Evolutionary conservation across 2,113 vertebrate genomes (phyloP).

Genomic region (Kryptolebias marmoratus): DNA sequence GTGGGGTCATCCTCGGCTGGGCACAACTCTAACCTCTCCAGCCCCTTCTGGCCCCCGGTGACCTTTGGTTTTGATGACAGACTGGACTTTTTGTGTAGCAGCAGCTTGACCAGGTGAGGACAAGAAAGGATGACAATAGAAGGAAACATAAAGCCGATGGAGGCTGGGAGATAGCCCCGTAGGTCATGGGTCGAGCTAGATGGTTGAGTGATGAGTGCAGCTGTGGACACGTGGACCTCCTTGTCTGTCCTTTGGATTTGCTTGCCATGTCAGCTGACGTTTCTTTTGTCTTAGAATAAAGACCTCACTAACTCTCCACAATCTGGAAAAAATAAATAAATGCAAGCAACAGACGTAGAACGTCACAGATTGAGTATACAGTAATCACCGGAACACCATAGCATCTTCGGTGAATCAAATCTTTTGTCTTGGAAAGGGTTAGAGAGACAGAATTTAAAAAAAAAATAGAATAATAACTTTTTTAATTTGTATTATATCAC

Average conservation of each 20-base stretch:
- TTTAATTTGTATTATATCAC: too few species aligned
- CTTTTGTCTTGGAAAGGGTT: neutral
- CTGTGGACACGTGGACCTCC: conserved; percentile 70
- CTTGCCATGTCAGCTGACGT: conserved; percentile 71
- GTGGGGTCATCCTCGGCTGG: conserved; percentile 57
- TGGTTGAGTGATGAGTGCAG: conserved; percentile 81
- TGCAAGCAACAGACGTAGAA: conserved; percentile 64
- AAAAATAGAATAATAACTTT: neutral
- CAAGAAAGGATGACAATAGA: conserved; percentile 72
- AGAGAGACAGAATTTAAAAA: neutral
- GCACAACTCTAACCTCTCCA: conserved; percentile 59
- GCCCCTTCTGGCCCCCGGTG: conserved; percentile 66
- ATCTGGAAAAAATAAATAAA: conserved; percentile 60
- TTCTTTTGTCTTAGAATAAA: conserved; percentile 70
- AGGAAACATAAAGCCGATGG: conserved; percentile 76
- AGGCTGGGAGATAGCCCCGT: conserved; percentile 63
- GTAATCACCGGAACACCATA: conserved; percentile 16
- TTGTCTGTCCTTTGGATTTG: conserved; percentile 42
- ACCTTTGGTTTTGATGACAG: conserved; percentile 81
- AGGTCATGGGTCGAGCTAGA: conserved; percentile 76
- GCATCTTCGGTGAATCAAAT: neutral
- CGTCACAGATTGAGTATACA: conserved; percentile 36
- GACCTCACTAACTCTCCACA: conserved; percentile 62
- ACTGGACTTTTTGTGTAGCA: conserved; percentile 69
- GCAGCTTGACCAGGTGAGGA: conserved; percentile 80